Evolutionary conservation across 2,797 vertebrate genomes (phyloP).

Genomic region (Siniperca obscura): DNA sequence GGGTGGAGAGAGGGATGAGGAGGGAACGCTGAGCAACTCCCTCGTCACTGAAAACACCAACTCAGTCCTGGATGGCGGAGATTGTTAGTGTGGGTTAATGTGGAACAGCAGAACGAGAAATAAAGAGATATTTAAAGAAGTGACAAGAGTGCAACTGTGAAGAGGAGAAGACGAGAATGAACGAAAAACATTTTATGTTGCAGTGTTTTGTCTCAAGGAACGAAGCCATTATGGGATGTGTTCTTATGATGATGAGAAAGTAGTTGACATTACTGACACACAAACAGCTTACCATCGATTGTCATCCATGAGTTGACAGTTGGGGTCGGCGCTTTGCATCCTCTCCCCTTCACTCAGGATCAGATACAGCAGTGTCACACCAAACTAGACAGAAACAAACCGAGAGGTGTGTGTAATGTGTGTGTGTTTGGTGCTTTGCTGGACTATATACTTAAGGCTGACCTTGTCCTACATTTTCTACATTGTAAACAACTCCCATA

Average conservation of each 20-base stretch:
- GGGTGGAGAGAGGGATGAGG: slow-evolving; percentile 88
- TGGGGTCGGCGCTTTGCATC: slow-evolving; percentile 88
- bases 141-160: not conserved
- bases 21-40: slow-evolving; percentile 90
- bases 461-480: not conserved
- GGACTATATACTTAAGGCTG: not conserved
- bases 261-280: not conserved
- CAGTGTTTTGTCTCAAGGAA: not conserved
- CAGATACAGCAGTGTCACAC: slow-evolving; percentile 93
- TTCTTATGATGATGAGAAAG: no score
- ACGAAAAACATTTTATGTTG: not conserved
- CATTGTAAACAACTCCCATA: not conserved
- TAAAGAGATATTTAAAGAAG: not conserved
- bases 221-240: not conserved
- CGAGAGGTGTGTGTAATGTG: not conserved
- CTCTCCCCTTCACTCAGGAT: slow-evolving; percentile 95
- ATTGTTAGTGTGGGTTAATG: not conserved
- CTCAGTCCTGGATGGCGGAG: slow-evolving; percentile 86
- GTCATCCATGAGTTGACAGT: slow-evolving; percentile 89
- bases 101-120: not conserved
- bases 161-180: not conserved
- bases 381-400: slow-evolving; percentile 84
- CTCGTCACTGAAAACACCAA: slow-evolving; percentile 92
- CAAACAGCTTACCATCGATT: slow-evolving; percentile 88
- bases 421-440: not conserved